These are phyloP conservation scores for Temnothorax rugatulus DNA, from an alignment of 2,888 invertebrate species.

Conservation along the genomic window DNA sequence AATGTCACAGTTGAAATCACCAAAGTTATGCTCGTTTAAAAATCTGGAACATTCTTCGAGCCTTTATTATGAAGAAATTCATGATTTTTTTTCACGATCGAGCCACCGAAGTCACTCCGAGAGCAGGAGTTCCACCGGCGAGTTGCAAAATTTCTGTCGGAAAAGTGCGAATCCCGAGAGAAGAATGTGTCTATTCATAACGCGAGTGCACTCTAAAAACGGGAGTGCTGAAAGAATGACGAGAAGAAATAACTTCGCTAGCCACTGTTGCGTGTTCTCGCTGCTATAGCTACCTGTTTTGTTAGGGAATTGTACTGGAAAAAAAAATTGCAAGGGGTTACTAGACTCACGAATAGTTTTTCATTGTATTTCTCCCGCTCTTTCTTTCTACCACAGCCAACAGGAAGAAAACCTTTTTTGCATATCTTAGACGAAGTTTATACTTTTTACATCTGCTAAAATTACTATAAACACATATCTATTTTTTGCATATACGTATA, in stretches of 20 bases:
- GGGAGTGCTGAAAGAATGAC: conserved; percentile 45
- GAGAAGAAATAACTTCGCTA: conserved; percentile 45
- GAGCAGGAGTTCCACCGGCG: conserved; percentile 1
- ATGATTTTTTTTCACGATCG: conserved; percentile 54
- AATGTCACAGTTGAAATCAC: conserved; percentile 55
- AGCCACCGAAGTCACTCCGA: neutral
- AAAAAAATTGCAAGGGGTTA: conserved; percentile 24
- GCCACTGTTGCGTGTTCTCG: conserved; percentile 63
- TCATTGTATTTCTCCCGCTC: neutral
- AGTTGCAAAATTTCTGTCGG: conserved; percentile 27
- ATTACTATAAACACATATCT: neutral
- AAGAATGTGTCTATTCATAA: conserved; percentile 5
- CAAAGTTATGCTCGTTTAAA: conserved; percentile 38
- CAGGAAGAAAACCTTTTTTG: neutral
- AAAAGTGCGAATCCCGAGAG: conserved; percentile 14
- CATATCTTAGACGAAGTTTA: neutral
- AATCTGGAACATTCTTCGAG: conserved; percentile 36
- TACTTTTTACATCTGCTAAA: neutral
- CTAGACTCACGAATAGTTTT: neutral
- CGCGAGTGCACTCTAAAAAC: conserved; percentile 59
- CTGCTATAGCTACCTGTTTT: conserved; percentile 12
- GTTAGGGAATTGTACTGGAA: neutral
- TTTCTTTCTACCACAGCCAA: neutral
- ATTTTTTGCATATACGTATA: neutral
- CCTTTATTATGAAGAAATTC: conserved; percentile 34